Evolutionary conservation across 2,888 invertebrate species (phyloP), one percentile per base, ranked within the genome.

Genomic region (Eupithecia subumbrata): DNA sequence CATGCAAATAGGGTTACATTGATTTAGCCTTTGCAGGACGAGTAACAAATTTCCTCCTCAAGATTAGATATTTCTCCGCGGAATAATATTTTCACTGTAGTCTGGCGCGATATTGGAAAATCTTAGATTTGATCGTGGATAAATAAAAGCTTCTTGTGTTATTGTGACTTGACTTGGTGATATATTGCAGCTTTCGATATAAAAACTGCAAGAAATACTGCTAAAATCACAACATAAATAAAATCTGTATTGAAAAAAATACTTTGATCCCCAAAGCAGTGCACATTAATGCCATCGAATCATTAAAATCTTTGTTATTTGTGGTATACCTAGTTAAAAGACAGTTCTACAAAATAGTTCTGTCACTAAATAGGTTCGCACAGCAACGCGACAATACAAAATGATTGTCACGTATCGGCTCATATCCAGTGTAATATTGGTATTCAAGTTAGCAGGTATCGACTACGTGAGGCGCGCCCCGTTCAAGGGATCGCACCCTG

Each of bases 391-490:
- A 72, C 72, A 75, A 79, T 80, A 73, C 45, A 75, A 78, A 79
- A 79, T 80, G 70, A 80, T 78, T 76, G 78, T 73, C 81, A 76
- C 75, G 80, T 77, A 74, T 74, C 72, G 48, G 77, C 76, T 81
- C 78, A 79, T 76, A 79, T 79, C 75, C 79, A 77, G 78, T 73
- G 78, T 78, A 76, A 82, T 82, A 82, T 78, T 69, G 73, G 77
- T 75, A 82, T 81, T 76, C 79, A 79, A 80, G 80, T 79, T 79
- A 75, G 77, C 85, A 86, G 84, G 87, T 87, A 84, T 76, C 76
- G 77, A 68, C 81, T 83, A 90, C 90, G 90, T 91, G 90, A 85
- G 84, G 73, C 77, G 80, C 78, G 78, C 79, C 79, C 76, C 76
- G 77, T 83, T 76, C 72, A 70, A 78, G 79, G 89, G 90, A 89